Evolutionary conservation across 2,888 invertebrate species (phyloP).

Genomic region (Platycnemis pennipes): DNA sequence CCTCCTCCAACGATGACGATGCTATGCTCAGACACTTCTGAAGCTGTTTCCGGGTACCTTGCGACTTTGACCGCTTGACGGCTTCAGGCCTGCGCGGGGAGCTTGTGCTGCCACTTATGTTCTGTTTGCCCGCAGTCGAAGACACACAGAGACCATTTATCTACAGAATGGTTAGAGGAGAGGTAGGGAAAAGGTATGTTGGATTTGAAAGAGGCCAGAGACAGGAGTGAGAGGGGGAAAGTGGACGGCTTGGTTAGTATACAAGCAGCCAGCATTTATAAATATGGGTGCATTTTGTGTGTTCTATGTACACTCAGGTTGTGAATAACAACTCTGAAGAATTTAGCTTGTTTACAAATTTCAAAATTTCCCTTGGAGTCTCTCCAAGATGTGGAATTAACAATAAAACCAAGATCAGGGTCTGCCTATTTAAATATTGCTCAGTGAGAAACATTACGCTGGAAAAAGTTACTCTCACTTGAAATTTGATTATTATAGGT

Average conservation of each 20-base stretch:
- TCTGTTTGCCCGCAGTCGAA: slow-evolving; percentile 81
- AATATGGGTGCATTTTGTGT: slow-evolving; percentile 56
- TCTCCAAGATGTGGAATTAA: not conserved
- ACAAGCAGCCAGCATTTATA: slow-evolving; percentile 67
- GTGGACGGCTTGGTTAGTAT: slow-evolving; percentile 65
- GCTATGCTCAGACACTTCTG: slow-evolving; percentile 95
- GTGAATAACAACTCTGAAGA: slow-evolving; percentile 38
- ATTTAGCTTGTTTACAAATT: not conserved
- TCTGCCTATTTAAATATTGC: not conserved
- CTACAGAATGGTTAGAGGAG: slow-evolving; percentile 80
- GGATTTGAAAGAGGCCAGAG: slow-evolving; percentile 49
- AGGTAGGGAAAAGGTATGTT: not conserved
- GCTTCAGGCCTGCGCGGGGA: slow-evolving; percentile 80
- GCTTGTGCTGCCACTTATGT: slow-evolving; percentile 73
- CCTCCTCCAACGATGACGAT: slow-evolving; percentile 86
- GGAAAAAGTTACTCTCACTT: not conserved
- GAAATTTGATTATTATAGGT: not conserved
- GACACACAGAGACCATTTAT: slow-evolving; percentile 90
- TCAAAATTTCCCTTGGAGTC: not conserved
- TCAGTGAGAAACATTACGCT: not conserved
- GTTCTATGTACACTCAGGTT: slow-evolving; percentile 64
- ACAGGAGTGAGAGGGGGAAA: slow-evolving; percentile 54
- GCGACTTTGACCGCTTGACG: slow-evolving; percentile 93
- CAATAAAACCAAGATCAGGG: not conserved
- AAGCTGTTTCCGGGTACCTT: slow-evolving; percentile 93